phyloP scores from a whole-genome alignment of 2,888 invertebrate genomes.

The Polydrusus pterygomalis region DNA sequence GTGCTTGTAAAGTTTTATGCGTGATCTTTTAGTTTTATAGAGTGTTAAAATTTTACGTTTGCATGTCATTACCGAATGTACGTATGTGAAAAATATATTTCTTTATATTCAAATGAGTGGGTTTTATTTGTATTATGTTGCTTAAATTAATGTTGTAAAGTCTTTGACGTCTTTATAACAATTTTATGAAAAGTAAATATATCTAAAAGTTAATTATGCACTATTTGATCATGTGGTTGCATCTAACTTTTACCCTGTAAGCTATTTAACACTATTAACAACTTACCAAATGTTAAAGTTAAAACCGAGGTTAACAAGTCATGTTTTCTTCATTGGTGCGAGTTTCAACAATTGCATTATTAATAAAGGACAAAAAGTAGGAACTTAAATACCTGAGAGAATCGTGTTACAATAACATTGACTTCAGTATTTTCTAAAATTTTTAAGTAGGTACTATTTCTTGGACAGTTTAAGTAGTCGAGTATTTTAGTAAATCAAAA shows the following conservation, averaged over 20 bases:
- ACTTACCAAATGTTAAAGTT: too few relatives aligned
- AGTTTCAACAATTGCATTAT: too few relatives aligned
- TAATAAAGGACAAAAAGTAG: too few relatives aligned
- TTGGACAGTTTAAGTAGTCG: too few relatives aligned
- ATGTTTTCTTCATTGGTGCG: conserved; percentile 6
- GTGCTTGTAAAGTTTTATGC: conserved; percentile 10
- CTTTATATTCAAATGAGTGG: background rate
- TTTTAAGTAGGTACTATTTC: too few relatives aligned
- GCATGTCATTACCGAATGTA: background rate
- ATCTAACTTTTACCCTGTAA: too few relatives aligned
- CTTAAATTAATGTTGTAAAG: conserved; percentile 10
- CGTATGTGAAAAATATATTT: background rate
- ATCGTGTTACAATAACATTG: too few relatives aligned
- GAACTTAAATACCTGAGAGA: too few relatives aligned
- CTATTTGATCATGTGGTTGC: too few relatives aligned
- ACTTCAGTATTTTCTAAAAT: too few relatives aligned
- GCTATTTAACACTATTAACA: too few relatives aligned
- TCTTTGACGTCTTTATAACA: background rate
- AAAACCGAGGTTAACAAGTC: background rate
- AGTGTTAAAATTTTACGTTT: background rate
- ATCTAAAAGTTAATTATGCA: background rate
- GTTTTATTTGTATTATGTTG: background rate
- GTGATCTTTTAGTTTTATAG: background rate
- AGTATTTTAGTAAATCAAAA: too few relatives aligned
- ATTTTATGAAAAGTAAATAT: background rate